These are phyloP conservation scores for Ptychadena robeensis DNA, from an alignment of 2,797 vertebrate genomes.

Conservation along the genomic window DNA sequence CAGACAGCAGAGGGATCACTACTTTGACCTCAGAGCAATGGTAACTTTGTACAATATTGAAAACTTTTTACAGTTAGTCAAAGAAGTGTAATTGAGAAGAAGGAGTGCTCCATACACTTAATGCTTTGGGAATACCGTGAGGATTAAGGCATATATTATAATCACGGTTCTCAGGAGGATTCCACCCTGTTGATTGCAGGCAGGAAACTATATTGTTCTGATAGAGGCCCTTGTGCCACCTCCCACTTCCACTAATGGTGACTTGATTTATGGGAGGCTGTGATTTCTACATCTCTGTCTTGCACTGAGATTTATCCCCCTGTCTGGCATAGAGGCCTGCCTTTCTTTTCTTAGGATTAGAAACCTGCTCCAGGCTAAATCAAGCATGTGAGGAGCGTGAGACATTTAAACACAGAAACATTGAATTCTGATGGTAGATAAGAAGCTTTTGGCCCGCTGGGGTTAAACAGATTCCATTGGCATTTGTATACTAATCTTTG, in stretches of 20 bases:
- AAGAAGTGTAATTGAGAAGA: slow-evolving; percentile 9
- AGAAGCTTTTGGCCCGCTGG: slow-evolving; percentile 44
- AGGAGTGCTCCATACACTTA: slow-evolving; percentile 31
- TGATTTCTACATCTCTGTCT: slow-evolving; percentile 48
- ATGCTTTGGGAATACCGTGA: slow-evolving; percentile 49
- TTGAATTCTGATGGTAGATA: slow-evolving; percentile 49
- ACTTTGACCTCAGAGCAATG: not conserved
- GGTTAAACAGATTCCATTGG: slow-evolving; percentile 52
- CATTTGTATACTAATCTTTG: slow-evolving; percentile 38
- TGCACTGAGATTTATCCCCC: slow-evolving; percentile 56
- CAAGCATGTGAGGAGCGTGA: slow-evolving; percentile 52
- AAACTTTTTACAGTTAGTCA: slow-evolving; percentile 3
- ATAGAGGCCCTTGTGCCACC: slow-evolving; percentile 34
- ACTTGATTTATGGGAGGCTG: slow-evolving; percentile 53
- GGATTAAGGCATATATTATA: slow-evolving; percentile 51
- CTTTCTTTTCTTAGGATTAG: slow-evolving; percentile 59
- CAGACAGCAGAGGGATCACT: slow-evolving; percentile 16
- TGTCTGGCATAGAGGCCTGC: slow-evolving; percentile 54
- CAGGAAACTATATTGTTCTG: slow-evolving; percentile 32
- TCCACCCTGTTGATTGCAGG: slow-evolving; percentile 51
- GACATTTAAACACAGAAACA: slow-evolving; percentile 50
- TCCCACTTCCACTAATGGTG: slow-evolving; percentile 45
- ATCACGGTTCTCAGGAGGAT: slow-evolving; percentile 45
- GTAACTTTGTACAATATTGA: not conserved
- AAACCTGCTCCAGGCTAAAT: slow-evolving; percentile 57